Percentiles rank a stretch among this genome's conserved stretches.
These are phyloP conservation scores for Napeogenes inachia DNA, from an alignment of 2,888 invertebrate genomes.

Conservation along the genomic window DNA sequence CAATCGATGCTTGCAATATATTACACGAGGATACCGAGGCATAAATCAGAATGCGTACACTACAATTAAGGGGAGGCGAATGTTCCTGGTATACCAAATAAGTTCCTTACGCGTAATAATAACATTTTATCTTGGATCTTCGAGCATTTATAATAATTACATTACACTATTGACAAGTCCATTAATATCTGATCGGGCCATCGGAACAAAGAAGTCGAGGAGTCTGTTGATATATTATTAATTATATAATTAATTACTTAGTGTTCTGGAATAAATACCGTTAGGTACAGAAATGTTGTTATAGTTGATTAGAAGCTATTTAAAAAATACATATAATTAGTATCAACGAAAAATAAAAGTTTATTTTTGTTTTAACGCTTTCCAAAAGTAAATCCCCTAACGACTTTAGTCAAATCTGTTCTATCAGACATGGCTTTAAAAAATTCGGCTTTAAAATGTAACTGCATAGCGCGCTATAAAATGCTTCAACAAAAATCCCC, in stretches of 20 bases:
- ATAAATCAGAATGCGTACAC: conserved; percentile 31
- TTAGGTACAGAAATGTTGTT: too few relatives aligned
- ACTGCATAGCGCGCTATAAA: conserved; percentile 32
- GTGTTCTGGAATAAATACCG: not conserved
- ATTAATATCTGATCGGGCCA: conserved; percentile 56
- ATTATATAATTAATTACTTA: not conserved
- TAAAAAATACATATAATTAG: not conserved
- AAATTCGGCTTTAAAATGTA: conserved; percentile 34
- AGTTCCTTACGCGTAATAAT: conserved; percentile 50
- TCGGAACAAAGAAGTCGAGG: not conserved
- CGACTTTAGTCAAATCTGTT: conserved; percentile 32
- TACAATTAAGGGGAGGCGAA: conserved; percentile 58
- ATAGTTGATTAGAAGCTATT: not conserved
- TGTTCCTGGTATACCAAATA: conserved; percentile 51
- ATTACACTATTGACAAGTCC: conserved; percentile 65
- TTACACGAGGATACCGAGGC: not conserved
- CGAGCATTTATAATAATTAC: conserved; percentile 72
- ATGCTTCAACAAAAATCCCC: conserved; percentile 24
- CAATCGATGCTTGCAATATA: conserved; percentile 2
- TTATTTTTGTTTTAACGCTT: conserved; percentile 17
- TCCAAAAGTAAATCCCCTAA: conserved; percentile 31
- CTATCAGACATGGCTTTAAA: conserved; percentile 33
- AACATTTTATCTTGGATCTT: conserved; percentile 61
- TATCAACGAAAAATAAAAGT: not conserved
- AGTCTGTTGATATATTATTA: not conserved